Evolutionary conservation across 2,797 vertebrate species (phyloP).

Genomic region (Melanotaenia nigrans): DNA sequence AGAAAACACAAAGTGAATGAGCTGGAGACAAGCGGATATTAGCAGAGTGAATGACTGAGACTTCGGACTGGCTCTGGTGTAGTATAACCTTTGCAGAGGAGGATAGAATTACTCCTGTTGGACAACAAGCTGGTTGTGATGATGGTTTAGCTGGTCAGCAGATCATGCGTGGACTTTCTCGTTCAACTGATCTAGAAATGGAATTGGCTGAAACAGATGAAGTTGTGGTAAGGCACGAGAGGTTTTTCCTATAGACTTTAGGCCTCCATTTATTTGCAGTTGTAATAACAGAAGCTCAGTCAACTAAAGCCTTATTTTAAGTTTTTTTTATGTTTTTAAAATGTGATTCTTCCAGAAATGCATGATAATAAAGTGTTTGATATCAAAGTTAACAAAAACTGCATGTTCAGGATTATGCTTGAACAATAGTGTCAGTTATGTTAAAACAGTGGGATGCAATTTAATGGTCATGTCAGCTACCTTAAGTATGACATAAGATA

Average conservation of each 20-base stretch:
- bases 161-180: constrained; percentile 64
- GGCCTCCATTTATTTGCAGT: neutral
- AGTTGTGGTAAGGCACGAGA: constrained; percentile 58
- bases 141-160: constrained; percentile 32
- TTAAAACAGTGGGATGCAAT: neutral
- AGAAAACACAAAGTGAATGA: constrained; percentile 32
- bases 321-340: too few species aligned
- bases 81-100: constrained; percentile 1
- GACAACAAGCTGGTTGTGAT: constrained; percentile 15
- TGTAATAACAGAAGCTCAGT: neutral
- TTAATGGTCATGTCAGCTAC: neutral
- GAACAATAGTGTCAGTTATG: neutral
- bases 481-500: neutral
- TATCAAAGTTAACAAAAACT: neutral
- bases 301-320: neutral
- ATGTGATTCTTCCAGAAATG: too few species aligned
- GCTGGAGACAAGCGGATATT: constrained; percentile 22
- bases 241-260: neutral
- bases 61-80: constrained; percentile 23
- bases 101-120: constrained; percentile 4
- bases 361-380: too few species aligned
- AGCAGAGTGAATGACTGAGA: constrained; percentile 41
- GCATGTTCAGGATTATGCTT: neutral
- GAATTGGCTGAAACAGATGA: constrained; percentile 67
- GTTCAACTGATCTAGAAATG: constrained; percentile 65